These are phyloP conservation scores for Callionymus lyra DNA, from an alignment of 2,113 vertebrate genomes.

Conservation along the genomic window DNA sequence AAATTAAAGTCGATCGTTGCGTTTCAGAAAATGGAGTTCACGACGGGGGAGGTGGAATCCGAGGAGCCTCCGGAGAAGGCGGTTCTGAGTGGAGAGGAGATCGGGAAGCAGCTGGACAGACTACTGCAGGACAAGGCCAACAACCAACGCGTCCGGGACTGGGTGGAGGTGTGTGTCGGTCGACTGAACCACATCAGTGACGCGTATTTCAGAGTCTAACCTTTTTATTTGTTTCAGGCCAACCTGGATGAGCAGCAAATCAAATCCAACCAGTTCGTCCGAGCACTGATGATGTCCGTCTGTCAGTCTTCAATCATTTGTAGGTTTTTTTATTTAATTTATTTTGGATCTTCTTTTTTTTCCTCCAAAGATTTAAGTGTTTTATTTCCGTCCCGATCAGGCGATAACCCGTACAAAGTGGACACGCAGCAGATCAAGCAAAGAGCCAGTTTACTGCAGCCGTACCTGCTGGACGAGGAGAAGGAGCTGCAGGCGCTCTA, in stretches of 20 bases:
- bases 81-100: slow-evolving; percentile 71
- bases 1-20: background rate
- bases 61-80: slow-evolving; percentile 62
- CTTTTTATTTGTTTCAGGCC: slow-evolving; percentile 54
- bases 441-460: slow-evolving; percentile 83
- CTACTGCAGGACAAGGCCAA: slow-evolving; percentile 79
- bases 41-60: slow-evolving; percentile 67
- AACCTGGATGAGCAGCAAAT: slow-evolving; percentile 82
- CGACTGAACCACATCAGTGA: too few species aligned
- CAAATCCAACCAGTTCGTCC: slow-evolving; percentile 74
- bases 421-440: slow-evolving; percentile 69
- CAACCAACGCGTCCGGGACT: slow-evolving; percentile 86
- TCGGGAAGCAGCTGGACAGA: slow-evolving; percentile 76
- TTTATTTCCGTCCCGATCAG: slow-evolving; percentile 40
- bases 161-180: slow-evolving; percentile 77
- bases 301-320: slow-evolving; percentile 88
- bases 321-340: slow-evolving; percentile 53
- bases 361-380: background rate
- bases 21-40: slow-evolving; percentile 85
- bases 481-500: slow-evolving; percentile 95
- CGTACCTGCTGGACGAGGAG: slow-evolving; percentile 80
- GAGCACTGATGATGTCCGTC: slow-evolving; percentile 84
- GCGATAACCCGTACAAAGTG: slow-evolving; percentile 79
- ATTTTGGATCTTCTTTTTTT: background rate
- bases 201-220: too few species aligned